Evolutionary conservation across 2,797 vertebrate genomes (phyloP), one percentile per base, ranked within the genome.

Genomic region (Poecilia wingei): DNA sequence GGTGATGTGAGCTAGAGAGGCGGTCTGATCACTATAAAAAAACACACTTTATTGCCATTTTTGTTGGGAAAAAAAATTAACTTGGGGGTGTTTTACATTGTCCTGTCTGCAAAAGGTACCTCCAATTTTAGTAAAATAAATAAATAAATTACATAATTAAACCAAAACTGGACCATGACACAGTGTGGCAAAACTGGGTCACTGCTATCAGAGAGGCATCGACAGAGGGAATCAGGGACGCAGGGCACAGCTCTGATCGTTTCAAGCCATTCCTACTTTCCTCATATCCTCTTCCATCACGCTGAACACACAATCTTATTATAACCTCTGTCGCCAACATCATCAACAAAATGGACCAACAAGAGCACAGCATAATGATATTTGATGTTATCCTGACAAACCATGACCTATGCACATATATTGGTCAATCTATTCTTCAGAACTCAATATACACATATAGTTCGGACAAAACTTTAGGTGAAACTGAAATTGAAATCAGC

Each of bases 1-100:
- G n/a, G 14, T 68, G 13, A 85, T 18, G 22, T 36, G 25, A 76
- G 41, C 31, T 70, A 72, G 45, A 70, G 51, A n/a, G n/a, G 14
- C 20, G 7, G 31, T 79, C 43, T 70, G 39, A 25, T 66, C 14
- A 49, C 2, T 28, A 6, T 28, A 28, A 45, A 45, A n/a, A 1
- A 70, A 3, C 68, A 16, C 68, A 28, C 5, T 46, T n/a, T 70
- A 70, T 45, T n/a, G 13, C 2, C 43, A 1, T 13, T 69, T 69
- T n/a, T 69, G 12, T 41, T 43, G 8, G 36, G 36, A 2, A 25
- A 69, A 14, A 28, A 68, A 10, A 68, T 10, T 1, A 13, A 2
- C 4, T 43, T 39, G 39, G 20, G 22, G 22, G 1, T n/a, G 3
- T 28, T 14, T 43, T 46, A 45, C 45, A 28, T 16, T 8, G 12